Evolutionary conservation across 2,113 vertebrate species (phyloP).

Genomic region (Picathartes gymnocephalus): DNA sequence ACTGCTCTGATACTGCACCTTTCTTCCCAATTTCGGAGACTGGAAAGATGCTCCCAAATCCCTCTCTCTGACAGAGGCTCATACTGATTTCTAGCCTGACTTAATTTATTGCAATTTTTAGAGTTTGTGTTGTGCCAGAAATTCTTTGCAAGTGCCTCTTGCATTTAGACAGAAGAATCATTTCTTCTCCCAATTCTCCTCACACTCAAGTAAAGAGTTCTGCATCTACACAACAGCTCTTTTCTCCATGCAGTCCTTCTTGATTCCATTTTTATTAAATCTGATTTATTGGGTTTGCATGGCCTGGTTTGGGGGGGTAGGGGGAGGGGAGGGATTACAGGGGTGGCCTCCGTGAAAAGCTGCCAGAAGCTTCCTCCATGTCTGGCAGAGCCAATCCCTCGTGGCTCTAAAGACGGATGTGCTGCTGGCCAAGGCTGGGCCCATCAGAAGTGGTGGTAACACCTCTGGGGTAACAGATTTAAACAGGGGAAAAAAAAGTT

Average conservation of each 20-base stretch:
- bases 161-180: background rate
- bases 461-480: background rate
- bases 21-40: background rate
- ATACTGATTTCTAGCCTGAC: background rate
- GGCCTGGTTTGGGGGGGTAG: background rate
- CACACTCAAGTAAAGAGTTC: background rate
- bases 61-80: accelerated
- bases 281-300: accelerated
- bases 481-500: background rate
- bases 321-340: background rate
- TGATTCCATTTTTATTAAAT: background rate
- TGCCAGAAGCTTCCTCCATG: background rate
- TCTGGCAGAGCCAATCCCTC: background rate
- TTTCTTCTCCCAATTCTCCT: background rate
- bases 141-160: background rate
- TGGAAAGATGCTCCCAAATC: background rate
- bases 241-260: background rate
- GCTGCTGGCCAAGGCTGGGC: background rate
- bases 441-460: background rate
- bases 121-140: background rate
- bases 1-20: accelerated
- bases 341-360: background rate
- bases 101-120: background rate
- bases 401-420: background rate
- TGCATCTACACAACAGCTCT: accelerated